A percentile compares a stretch with the other conserved stretches of the same genome.
phyloP scores from a whole-genome alignment of 2,113 vertebrate genomes.

The Theristicus caerulescens region DNA sequence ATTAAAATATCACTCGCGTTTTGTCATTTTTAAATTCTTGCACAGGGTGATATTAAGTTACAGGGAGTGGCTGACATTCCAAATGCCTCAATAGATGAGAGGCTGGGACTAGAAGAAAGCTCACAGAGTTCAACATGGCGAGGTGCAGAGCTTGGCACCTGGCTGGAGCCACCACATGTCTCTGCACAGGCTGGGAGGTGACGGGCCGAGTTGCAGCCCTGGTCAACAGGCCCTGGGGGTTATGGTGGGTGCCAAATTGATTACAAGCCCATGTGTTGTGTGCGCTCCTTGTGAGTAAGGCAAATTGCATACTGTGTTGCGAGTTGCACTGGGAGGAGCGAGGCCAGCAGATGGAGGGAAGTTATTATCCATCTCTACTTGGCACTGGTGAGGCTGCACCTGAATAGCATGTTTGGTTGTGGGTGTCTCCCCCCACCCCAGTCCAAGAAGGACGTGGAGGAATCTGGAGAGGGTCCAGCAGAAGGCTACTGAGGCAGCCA shows the following conservation, averaged over 20 bases:
- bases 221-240: not conserved
- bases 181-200: not conserved
- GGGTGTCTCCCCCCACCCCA: no score
- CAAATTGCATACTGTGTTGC: not conserved
- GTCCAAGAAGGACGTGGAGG: not conserved
- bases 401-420: not conserved
- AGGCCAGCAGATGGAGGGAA: not conserved
- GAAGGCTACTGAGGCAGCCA: not conserved
- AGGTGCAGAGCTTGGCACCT: not conserved
- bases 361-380: not conserved
- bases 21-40: not conserved
- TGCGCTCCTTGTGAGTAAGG: not conserved
- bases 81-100: not conserved
- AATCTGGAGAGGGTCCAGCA: not conserved
- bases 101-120: not conserved
- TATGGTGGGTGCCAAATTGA: not conserved
- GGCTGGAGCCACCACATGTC: not conserved
- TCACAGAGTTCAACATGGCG: fast-evolving
- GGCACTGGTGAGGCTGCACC: not conserved
- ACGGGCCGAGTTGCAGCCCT: not conserved
- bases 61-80: not conserved
- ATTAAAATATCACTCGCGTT: fast-evolving
- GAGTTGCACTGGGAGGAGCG: not conserved
- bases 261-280: not conserved
- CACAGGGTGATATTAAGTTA: not conserved